Evolutionary conservation across 1,140 invertebrate species (phyloP).

Genomic region (Trissolcus basalis): DNA sequence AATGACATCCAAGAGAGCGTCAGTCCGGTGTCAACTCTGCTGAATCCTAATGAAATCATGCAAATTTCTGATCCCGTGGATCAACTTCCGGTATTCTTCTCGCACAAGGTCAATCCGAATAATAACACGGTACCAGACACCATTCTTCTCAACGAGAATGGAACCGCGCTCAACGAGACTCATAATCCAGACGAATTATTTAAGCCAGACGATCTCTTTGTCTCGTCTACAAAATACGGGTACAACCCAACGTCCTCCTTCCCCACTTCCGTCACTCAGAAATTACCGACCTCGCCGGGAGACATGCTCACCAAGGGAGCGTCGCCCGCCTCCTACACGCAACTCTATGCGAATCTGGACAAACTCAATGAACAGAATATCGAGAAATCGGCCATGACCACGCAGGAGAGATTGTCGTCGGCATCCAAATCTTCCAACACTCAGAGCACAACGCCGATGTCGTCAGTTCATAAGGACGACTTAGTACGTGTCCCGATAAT

Average conservation of each 20-base stretch:
- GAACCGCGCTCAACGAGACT: constrained; percentile 76
- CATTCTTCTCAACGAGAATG: constrained; percentile 80
- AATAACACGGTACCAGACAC: constrained; percentile 81
- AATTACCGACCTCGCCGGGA: constrained; percentile 1
- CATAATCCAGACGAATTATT: constrained; percentile 79
- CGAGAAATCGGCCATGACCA: constrained; percentile 52
- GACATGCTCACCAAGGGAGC: no score
- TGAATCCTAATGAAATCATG: constrained; percentile 70
- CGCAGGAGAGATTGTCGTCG: constrained; percentile 27
- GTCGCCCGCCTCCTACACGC: no score
- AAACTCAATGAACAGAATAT: constrained; percentile 27
- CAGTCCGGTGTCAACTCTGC: constrained; percentile 76
- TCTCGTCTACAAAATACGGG: constrained; percentile 40
- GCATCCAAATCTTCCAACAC: constrained; percentile 12
- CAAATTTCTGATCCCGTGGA: constrained; percentile 73
- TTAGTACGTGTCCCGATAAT: constrained; percentile 77
- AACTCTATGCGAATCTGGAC: constrained; percentile 51
- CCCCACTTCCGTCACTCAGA: constrained; percentile 22
- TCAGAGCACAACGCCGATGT: constrained; percentile 66
- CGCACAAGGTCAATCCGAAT: constrained; percentile 64
- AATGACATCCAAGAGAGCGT: constrained; percentile 68
- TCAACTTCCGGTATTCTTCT: constrained; percentile 68
- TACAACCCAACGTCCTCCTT: constrained; percentile 23
- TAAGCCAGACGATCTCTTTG: constrained; percentile 57
- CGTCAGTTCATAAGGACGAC: constrained; percentile 61